Conservation (phyloP, 2,888 invertebrate genomes). For the Amiota minor region DNA sequence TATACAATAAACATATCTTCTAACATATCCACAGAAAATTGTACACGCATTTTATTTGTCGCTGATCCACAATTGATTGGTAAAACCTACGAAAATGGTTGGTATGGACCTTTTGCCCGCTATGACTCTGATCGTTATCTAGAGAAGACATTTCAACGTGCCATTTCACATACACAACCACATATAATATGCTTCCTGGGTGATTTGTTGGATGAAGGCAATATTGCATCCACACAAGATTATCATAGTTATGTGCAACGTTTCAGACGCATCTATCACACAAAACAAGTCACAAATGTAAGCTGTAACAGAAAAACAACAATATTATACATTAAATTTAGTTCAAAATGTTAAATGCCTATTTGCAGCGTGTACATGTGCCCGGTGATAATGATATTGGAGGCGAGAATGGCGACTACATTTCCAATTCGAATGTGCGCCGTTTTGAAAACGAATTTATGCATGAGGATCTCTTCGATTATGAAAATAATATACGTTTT, state of each 20-base stretch:
- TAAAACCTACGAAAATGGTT: constrained; percentile 80
- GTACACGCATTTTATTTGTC: constrained; percentile 81
- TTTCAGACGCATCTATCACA: constrained; percentile 78
- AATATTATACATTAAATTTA: constrained; percentile 31
- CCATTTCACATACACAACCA: constrained; percentile 82
- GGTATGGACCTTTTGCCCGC: constrained; percentile 81
- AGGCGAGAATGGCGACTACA: constrained; percentile 87
- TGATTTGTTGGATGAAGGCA: constrained; percentile 96
- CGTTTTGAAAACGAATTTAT: constrained; percentile 85
- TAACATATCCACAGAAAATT: constrained; percentile 70
- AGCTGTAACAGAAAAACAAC: constrained; percentile 27
- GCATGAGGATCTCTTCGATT: constrained; percentile 79
- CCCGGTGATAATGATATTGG: constrained; percentile 99
- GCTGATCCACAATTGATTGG: constrained; percentile 97
- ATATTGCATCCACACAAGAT: constrained; percentile 81
- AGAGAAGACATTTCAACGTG: constrained; percentile 83
- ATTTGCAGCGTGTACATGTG: constrained; percentile 83
- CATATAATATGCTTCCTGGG: constrained; percentile 92
- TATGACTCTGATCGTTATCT: constrained; percentile 95
- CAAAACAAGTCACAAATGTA: constrained; percentile 67
- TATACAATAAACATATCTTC: neutral
- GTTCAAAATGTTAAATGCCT: constrained; percentile 63
- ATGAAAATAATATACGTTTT: constrained; percentile 78
- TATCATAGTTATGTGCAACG: constrained; percentile 84
- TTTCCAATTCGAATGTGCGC: constrained; percentile 78